Base-by-base conservation (phyloP, 2,113 vertebrate genomes). In the Eulemur macaco region DNA sequence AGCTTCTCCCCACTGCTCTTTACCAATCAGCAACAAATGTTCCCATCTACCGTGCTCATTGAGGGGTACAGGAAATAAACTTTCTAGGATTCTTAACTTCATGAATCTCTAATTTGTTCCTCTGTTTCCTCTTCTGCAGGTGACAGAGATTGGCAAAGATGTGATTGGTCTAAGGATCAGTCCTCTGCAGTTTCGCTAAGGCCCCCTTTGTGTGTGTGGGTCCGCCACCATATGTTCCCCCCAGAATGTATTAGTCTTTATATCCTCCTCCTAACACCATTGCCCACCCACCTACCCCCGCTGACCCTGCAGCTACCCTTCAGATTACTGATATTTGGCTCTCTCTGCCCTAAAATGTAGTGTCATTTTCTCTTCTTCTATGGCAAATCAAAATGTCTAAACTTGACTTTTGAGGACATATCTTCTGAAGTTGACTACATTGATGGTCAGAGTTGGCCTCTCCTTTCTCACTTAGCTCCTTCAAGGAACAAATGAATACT, bases 111-210 rank as follows among this genome's bases (percentile, higher is more conserved):
- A 23, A 95, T 47, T 60, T 74, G n/a, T 29, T 58, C 13, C 58
- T 52, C 34, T 80, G 3, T 95, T 89, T 66, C 56, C 50, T 89
- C 31, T 52, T 94, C 85, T 42, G 14, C 86, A 99, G 99, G 99
- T 99, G 95, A 99, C 99, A 0, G 99, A 99, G 98, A 99, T 99
- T 0, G 99, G 99, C 56, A 99, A 99, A 97, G 99, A 99, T 8
- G 99, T 99, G 95, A 99, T 99, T 8, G 99, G 99, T 54, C 98
- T 99, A 97, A 99, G 99, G 14, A 99, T 99, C 98, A 99, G 99
- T 97, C 99, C 99, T 0, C 99, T 99, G 83, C 99, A 99, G 99
- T 99, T 99, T 98, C 99, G 99, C 77, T 99, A 96, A 99, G 95
- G 2, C 42, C 1, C 10, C 54, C 7, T 34, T 78, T 81, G 13